Percentiles rank a stretch among this genome's conserved stretches.
These are phyloP conservation scores for Euleptes europaea DNA, from an alignment of 2,113 vertebrate genomes.

Conservation along the genomic window DNA sequence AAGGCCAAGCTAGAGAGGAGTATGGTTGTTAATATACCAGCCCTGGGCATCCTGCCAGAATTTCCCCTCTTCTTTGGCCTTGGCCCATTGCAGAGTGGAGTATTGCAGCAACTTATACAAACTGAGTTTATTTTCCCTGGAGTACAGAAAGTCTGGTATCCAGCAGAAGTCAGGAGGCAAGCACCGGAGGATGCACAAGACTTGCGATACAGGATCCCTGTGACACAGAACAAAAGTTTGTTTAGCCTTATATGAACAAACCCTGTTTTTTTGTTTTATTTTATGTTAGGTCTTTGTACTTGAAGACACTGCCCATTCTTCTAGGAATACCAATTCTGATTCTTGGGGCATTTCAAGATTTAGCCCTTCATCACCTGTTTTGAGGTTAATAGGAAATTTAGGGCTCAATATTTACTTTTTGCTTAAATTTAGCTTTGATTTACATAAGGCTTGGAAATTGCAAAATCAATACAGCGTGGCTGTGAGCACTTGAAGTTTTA, in stretches of 20 bases:
- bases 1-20: slow-evolving; percentile 61
- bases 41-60: not conserved
- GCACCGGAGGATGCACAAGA: slow-evolving; percentile 93
- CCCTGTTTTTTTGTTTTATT: rapidly evolving
- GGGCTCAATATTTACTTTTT: rapidly evolving
- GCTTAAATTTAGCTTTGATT: not conserved
- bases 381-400: not conserved
- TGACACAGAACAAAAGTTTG: slow-evolving; percentile 62
- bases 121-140: slow-evolving; percentile 93
- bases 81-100: slow-evolving; percentile 94
- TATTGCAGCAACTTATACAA: slow-evolving; percentile 98
- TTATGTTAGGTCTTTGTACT: rapidly evolving
- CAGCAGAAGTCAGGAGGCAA: slow-evolving; percentile 94
- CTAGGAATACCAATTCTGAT: not conserved
- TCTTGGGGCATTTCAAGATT: not conserved
- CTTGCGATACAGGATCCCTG: slow-evolving; percentile 95
- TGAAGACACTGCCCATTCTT: not conserved
- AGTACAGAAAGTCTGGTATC: slow-evolving; percentile 98
- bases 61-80: slow-evolving; percentile 83
- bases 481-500: not conserved
- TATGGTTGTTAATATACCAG: slow-evolving; percentile 19
- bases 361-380: not conserved
- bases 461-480: slow-evolving; percentile 17
- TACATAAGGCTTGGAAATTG: not conserved
- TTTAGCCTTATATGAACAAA: not conserved